Evolutionary conservation across 2,888 invertebrate species (phyloP).

Genomic region (Heliconius ethilla): DNA sequence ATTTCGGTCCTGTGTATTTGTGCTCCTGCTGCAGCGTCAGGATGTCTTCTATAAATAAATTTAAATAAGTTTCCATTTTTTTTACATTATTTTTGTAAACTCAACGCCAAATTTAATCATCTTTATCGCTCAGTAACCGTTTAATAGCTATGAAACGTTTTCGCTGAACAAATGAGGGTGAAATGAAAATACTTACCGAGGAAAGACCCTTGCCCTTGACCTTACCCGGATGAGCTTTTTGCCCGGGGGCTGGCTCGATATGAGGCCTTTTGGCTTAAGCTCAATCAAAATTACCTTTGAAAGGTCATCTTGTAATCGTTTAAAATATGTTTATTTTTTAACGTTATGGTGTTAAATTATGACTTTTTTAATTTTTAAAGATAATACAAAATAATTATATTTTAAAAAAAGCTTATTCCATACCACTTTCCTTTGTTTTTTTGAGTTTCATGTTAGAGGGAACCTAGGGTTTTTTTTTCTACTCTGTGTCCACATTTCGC

Average conservation of each 20-base stretch:
- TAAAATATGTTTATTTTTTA: background rate
- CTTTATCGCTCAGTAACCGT: constrained; percentile 7
- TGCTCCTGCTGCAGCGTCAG: too few species aligned
- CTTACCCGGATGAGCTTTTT: constrained; percentile 16
- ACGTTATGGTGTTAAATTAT: background rate
- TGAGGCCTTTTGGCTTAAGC: background rate
- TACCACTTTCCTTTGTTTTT: too few species aligned
- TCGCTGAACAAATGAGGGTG: background rate
- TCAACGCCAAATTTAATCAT: constrained; percentile 6
- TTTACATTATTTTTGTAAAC: background rate
- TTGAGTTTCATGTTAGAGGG: too few species aligned
- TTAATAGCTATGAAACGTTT: constrained; percentile 7
- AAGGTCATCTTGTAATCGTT: background rate
- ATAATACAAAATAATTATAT: too few species aligned
- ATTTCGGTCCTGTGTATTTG: too few species aligned
- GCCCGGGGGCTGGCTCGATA: constrained; percentile 16
- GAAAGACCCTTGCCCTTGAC: constrained; percentile 18
- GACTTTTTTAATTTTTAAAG: too few species aligned
- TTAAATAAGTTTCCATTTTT: too few species aligned
- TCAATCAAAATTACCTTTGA: background rate
- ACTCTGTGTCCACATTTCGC: too few species aligned
- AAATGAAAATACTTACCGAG: constrained; percentile 14
- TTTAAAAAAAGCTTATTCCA: too few species aligned
- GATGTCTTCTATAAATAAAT: too few species aligned
- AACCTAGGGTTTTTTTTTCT: too few species aligned